Conservation (phyloP, 2,113 vertebrate genomes). For the Halcyon malimbica region DNA sequence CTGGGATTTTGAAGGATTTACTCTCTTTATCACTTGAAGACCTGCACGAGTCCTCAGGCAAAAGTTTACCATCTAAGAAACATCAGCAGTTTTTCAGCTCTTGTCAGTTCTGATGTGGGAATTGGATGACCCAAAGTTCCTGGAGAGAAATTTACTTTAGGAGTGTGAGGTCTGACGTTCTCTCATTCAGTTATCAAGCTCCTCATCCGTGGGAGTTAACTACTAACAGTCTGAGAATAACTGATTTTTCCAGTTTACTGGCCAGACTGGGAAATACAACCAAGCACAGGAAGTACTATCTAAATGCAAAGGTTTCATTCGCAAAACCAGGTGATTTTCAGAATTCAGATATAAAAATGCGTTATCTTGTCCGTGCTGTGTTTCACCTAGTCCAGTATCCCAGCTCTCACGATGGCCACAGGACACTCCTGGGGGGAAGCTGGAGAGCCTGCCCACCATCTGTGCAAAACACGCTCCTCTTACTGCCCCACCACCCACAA, state of each 20-base stretch:
- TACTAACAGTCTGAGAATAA: neutral
- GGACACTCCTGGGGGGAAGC: neutral
- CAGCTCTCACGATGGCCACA: rapidly evolving
- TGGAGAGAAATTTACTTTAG: neutral
- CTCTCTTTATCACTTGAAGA: neutral
- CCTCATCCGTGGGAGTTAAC: neutral
- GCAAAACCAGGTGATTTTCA: neutral
- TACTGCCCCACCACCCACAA: neutral
- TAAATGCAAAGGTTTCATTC: neutral
- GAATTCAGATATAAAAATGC: neutral
- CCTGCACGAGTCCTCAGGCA: neutral
- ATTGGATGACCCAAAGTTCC: neutral
- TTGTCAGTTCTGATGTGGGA: slow-evolving; percentile 10
- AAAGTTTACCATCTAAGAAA: neutral
- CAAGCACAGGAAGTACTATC: rapidly evolving
- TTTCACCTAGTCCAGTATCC: neutral
- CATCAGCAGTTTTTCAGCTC: neutral
- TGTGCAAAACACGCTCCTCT: neutral
- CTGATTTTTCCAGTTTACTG: neutral
- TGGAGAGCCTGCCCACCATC: neutral
- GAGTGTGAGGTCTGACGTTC: neutral
- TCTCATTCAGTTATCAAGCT: neutral
- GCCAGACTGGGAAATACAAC: neutral
- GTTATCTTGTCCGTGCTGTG: neutral
- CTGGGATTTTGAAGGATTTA: neutral